Conservation (phyloP, 2,888 invertebrate species). For the Ophion ventricosus region DNA sequence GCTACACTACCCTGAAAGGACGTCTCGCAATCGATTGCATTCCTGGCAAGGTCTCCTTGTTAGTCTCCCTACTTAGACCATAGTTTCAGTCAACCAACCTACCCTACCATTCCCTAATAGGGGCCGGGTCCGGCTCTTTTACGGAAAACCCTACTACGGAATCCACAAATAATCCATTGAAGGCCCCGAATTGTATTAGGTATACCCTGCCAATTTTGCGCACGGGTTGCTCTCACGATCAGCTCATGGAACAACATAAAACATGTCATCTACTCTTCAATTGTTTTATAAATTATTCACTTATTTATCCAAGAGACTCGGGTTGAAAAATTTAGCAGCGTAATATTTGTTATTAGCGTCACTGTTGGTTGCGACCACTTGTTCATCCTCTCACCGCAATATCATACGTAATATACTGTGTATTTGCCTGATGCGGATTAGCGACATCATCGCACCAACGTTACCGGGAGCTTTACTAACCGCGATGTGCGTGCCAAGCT, state of each 20-base stretch:
- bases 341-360: neutral
- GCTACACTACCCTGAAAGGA: no score
- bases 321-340: neutral
- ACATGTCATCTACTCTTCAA: neutral
- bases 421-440: slow-evolving; percentile 42
- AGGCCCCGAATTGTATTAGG: no score
- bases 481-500: slow-evolving; percentile 44
- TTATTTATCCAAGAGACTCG: neutral
- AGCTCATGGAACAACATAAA: neutral
- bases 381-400: slow-evolving; percentile 13
- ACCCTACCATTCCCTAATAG: no score
- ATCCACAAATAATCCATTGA: no score
- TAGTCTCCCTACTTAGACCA: no score
- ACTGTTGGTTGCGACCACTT: slow-evolving; percentile 7
- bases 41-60: no score
- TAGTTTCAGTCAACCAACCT: no score
- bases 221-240: neutral
- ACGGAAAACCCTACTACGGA: no score
- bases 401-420: slow-evolving; percentile 6
- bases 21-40: no score
- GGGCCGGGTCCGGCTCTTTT: no score
- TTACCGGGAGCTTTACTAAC: slow-evolving; percentile 42
- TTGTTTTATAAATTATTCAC: neutral
- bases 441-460: slow-evolving; percentile 44
- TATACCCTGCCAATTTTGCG: no score